Evolutionary conservation across 2,797 vertebrate species (phyloP).

Genomic region (Micrastur ruficollis): DNA sequence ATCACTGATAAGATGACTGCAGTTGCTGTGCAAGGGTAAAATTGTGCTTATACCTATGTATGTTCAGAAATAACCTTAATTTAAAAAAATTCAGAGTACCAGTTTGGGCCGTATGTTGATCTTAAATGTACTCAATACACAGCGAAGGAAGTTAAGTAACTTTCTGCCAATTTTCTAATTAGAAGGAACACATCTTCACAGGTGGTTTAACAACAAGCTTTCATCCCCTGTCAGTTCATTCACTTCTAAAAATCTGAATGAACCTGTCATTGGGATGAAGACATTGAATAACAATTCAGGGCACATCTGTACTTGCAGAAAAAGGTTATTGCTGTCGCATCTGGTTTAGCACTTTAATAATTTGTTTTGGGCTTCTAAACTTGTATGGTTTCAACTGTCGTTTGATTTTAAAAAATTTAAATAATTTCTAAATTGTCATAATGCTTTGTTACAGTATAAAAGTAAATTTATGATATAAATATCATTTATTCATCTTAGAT

Average conservation of each 20-base stretch:
- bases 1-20: background rate
- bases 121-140: fast-evolving
- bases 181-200: background rate
- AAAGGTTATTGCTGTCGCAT: background rate
- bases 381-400: background rate
- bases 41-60: fast-evolving
- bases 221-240: background rate
- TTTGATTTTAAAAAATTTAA: background rate
- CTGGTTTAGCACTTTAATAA: background rate
- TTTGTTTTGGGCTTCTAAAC: background rate
- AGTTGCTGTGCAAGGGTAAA: background rate
- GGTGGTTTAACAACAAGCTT: background rate
- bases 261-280: background rate
- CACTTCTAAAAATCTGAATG: background rate
- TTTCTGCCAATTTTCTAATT: background rate
- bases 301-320: background rate
- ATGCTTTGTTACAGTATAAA: background rate
- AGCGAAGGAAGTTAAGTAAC: background rate
- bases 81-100: background rate
- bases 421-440: background rate
- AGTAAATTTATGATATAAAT: background rate
- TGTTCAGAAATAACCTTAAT: background rate
- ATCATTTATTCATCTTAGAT: background rate
- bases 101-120: background rate
- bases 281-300: background rate